Evolutionary conservation across 2,797 vertebrate species (phyloP).

Genomic region (Adelosebastes latens): DNA sequence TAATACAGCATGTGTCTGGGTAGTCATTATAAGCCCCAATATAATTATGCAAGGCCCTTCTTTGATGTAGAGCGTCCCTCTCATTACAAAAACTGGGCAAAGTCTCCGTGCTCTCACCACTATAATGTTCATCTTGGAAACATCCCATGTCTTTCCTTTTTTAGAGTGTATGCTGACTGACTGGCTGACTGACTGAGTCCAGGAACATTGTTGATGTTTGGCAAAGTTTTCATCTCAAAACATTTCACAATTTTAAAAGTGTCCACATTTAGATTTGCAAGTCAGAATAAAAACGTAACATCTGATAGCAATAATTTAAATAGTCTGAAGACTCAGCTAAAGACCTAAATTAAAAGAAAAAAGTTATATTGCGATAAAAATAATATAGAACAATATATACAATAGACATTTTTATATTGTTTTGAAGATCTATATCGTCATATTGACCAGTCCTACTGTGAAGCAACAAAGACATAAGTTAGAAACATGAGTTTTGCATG

Average conservation of each 20-base stretch:
- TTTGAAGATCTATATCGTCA: too few species aligned
- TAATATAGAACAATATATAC: too few species aligned
- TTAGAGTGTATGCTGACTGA: slow-evolving; percentile 45
- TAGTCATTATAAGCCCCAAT: slow-evolving; percentile 74
- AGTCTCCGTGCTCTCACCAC: slow-evolving; percentile 41
- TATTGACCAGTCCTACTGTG: neutral
- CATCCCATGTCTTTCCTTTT: slow-evolving; percentile 53
- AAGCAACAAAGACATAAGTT: too few species aligned
- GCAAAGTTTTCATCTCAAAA: neutral
- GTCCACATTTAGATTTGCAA: neutral
- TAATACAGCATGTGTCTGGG: slow-evolving; percentile 63
- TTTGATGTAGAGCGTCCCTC: slow-evolving; percentile 65
- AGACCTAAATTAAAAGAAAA: neutral
- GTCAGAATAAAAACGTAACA: neutral
- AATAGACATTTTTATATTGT: too few species aligned
- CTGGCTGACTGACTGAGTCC: neutral
- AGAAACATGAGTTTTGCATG: neutral
- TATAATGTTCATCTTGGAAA: slow-evolving; percentile 50
- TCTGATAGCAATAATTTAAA: neutral
- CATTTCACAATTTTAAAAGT: neutral
- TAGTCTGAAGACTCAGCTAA: neutral
- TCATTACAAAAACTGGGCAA: slow-evolving; percentile 74
- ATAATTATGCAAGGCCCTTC: slow-evolving; percentile 31
- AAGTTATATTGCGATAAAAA: too few species aligned
- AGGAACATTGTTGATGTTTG: slow-evolving; percentile 3